A percentile compares a stretch with the other conserved stretches of the same genome.
Evolutionary conservation across 2,797 vertebrate species (phyloP).

Genomic region (Valencia hispanica): DNA sequence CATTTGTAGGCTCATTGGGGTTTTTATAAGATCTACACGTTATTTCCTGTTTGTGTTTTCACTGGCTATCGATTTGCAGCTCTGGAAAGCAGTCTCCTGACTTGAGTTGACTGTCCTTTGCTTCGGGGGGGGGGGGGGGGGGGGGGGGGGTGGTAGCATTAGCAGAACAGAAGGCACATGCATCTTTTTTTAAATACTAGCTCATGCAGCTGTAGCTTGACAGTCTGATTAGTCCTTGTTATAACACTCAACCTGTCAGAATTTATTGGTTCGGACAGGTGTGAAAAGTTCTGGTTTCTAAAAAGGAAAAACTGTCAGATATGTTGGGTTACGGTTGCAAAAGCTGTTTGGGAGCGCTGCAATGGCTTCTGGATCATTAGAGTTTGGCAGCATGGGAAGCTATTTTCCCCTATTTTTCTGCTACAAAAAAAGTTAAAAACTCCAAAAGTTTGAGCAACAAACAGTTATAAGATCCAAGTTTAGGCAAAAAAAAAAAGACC

Average conservation of each 20-base stretch:
- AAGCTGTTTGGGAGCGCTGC: constrained; percentile 47
- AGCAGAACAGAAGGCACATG: constrained; percentile 68
- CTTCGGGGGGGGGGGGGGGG: constrained; percentile 1
- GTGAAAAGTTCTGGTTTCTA: constrained; percentile 56
- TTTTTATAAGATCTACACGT: constrained; percentile 35
- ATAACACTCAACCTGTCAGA: constrained; percentile 56
- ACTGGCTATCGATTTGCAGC: constrained; percentile 39
- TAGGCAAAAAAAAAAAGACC: constrained; percentile 28
- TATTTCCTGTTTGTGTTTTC: constrained; percentile 36
- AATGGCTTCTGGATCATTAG: constrained; percentile 41
- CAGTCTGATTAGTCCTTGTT: constrained; percentile 72
- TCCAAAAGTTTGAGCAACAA: constrained; percentile 32
- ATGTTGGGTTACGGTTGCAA: constrained; percentile 51
- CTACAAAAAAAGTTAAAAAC: neutral
- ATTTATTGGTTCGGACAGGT: constrained; percentile 60
- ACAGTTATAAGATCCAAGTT: constrained; percentile 31
- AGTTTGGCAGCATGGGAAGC: constrained; percentile 42
- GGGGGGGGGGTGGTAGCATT: constrained; percentile 19
- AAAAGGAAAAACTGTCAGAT: constrained; percentile 47
- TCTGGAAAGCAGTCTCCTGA: constrained; percentile 36
- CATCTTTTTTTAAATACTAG: constrained; percentile 64
- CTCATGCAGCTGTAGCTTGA: constrained; percentile 71
- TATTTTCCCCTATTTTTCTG: neutral
- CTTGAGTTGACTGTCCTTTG: constrained; percentile 35
- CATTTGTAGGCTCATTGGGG: constrained; percentile 50